Evolutionary conservation across 2,888 invertebrate genomes (phyloP), one percentile per base, ranked within the genome.

Genomic region (Drosophila atripex): DNA sequence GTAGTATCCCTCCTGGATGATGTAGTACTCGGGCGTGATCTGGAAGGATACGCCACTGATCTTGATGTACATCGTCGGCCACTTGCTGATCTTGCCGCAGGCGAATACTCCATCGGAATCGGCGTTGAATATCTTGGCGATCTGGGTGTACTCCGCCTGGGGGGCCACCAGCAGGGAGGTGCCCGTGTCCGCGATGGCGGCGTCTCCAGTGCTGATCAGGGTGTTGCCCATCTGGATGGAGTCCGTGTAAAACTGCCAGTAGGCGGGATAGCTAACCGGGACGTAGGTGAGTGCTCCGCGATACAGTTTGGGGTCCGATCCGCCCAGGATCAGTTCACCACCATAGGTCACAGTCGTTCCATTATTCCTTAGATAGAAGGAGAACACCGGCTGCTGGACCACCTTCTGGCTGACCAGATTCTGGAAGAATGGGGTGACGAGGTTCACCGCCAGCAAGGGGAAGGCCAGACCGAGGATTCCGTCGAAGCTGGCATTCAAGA

Each of bases 161-260:
- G 84, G 86, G 3, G 50, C 98, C 77, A 96, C 98, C 83, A 99
- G 94, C 66, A 99, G 94, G 71, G 98, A 98, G 77, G 99, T 99
- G 83, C 98, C 98, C 52, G 98, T 97, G 92, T 98, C 97, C 46
- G 97, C 98, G 91, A 98, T 97, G 18, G 97, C 99, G 3, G 73
- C 69, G 91, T 73, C 86, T 11, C 12, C 5, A 0, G 41, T 35
- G 45, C 82, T 90, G 97, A 97, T 90, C 0, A 59, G 16, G 95
- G 92, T 86, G 0, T 92, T 92, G 25, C 92, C 93, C 50, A 95
- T 89, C 52, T 75, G 54, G 12, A 95, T 91, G 32, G 91, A 91
- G 89, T 97, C 96, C 96, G 99, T 95, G 89, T 93, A 93, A 93
- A 99, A 97, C 93, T 99, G 97, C 99, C 99, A 99, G 92, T 99